These are phyloP conservation scores for Misgurnus anguillicaudatus DNA, from an alignment of 2,113 vertebrate genomes.

Conservation along the genomic window DNA sequence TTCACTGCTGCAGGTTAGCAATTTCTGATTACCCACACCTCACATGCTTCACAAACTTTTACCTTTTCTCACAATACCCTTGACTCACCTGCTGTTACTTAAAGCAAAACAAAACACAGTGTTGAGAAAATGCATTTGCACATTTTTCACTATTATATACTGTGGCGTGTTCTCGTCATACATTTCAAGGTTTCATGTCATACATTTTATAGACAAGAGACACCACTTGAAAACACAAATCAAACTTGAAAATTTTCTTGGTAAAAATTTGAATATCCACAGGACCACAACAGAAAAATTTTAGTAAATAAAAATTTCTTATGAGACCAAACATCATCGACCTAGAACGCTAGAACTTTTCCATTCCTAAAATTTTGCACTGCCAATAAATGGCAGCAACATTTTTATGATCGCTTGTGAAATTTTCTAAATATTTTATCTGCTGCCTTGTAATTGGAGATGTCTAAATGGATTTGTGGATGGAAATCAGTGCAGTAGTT, in stretches of 20 bases:
- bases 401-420: constrained; percentile 39
- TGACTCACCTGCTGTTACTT: neutral
- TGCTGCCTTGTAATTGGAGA: constrained; percentile 19
- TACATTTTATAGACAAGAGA: no score
- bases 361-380: neutral
- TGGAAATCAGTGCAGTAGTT: constrained; percentile 50
- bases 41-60: neutral
- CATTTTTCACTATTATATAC: no score
- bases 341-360: neutral
- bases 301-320: no score
- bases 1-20: constrained; percentile 9
- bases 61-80: neutral
- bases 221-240: no score
- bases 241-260: no score
- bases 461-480: constrained; percentile 39
- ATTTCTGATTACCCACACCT: constrained; percentile 20
- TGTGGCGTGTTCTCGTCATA: no score
- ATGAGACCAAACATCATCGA: no score
- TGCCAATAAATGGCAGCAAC: neutral
- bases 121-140: no score
- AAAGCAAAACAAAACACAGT: neutral
- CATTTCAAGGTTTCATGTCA: no score
- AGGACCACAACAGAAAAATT: no score
- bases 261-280: no score
- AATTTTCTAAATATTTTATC: constrained; percentile 6